phyloP scores from a whole-genome alignment of 1,140 invertebrate species.

The Adoxophyes honmai region DNA sequence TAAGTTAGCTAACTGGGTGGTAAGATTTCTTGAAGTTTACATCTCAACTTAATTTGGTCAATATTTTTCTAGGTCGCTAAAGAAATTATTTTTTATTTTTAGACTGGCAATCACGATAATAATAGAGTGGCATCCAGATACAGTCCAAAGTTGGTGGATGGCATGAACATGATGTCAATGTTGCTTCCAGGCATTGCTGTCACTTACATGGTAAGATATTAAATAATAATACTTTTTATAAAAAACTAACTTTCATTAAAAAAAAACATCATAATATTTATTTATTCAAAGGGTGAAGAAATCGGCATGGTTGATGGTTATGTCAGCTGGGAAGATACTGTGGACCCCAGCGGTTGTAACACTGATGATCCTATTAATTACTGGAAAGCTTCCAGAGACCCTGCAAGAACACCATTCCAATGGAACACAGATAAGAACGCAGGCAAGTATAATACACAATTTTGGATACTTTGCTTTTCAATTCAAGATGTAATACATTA shows the following conservation, averaged over 20 bases:
- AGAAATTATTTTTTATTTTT: conserved; percentile 21
- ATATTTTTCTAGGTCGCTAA: not conserved
- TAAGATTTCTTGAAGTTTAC: conserved; percentile 44
- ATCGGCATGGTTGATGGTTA: conserved; percentile 86
- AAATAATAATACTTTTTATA: conserved; percentile 3
- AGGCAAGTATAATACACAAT: too few relatives aligned
- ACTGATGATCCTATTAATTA: conserved; percentile 73
- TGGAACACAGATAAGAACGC: conserved; percentile 82
- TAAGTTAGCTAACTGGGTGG: conserved; percentile 81
- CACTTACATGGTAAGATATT: conserved; percentile 81
- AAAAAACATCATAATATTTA: not conserved
- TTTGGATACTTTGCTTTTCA: too few relatives aligned
- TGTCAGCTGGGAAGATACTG: conserved; percentile 74
- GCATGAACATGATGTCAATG: conserved; percentile 85
- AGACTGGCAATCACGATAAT: conserved; percentile 88
- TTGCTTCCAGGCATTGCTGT: conserved; percentile 87
- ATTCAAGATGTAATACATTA: too few relatives aligned
- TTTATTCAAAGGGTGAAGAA: conserved; percentile 79
- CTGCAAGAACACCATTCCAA: conserved; percentile 85
- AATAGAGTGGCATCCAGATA: conserved; percentile 82
- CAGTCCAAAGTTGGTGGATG: conserved; percentile 81
- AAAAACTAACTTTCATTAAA: too few relatives aligned
- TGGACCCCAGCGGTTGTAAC: conserved; percentile 66
- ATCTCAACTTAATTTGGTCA: not conserved
- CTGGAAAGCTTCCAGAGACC: conserved; percentile 79